Conservation (phyloP, 2,888 invertebrate species). For the Stenodera caucasica region DNA sequence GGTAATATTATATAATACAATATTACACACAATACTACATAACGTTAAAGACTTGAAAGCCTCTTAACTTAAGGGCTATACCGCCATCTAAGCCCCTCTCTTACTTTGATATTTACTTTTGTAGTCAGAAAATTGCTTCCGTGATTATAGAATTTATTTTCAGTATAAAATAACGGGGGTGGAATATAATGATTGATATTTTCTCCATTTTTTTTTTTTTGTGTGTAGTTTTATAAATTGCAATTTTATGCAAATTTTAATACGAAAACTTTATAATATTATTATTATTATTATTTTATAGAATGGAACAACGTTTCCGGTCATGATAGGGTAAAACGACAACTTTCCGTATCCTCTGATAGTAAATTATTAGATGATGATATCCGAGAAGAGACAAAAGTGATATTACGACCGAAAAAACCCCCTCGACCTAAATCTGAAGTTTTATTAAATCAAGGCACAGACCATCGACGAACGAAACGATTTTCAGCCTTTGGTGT, state of each 20-base stretch:
- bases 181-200: neutral
- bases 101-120: constrained; percentile 20
- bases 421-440: constrained; percentile 95
- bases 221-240: no score
- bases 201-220: neutral
- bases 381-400: constrained; percentile 84
- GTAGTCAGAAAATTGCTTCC: constrained; percentile 29
- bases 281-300: constrained; percentile 53
- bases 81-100: no score
- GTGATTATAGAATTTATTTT: constrained; percentile 24
- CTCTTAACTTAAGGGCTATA: constrained; percentile 24
- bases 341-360: constrained; percentile 89
- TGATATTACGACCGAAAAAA: constrained; percentile 86
- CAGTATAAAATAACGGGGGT: neutral
- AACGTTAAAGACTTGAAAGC: constrained; percentile 29
- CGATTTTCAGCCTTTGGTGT: constrained; percentile 97
- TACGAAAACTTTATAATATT: constrained; percentile 4
- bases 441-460: constrained; percentile 79
- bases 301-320: constrained; percentile 78
- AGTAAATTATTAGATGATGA: constrained; percentile 90
- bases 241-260: neutral
- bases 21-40: neutral
- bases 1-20: neutral
- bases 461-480: constrained; percentile 79
- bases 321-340: constrained; percentile 84